Evolutionary conservation across 2,888 invertebrate genomes (phyloP), one percentile per base, ranked within the genome.

Genomic region (Entomobrya proxima): DNA sequence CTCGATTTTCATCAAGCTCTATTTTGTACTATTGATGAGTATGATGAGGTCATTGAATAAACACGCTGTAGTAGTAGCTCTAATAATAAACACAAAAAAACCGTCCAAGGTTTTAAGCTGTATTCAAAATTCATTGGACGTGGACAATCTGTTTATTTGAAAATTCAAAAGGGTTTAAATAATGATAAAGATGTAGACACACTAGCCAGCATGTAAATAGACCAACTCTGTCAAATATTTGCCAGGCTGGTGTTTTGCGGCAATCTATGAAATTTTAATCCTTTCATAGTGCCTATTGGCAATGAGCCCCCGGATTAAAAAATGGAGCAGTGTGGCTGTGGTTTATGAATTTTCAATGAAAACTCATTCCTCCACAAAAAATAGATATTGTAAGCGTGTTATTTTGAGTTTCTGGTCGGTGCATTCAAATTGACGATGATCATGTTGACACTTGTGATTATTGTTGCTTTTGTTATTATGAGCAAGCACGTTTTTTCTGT

Each of bases 221-320:
- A n/a, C n/a, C n/a, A n/a, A n/a, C n/a, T 50, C 18, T 52, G 80
- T 69, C 80, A 80, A 75, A 69, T 72, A 80, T 80, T 80, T 80
- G 44, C 72, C 18, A 18, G 50, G 21, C 24, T 21, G 27, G 11
- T 64, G 2, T 30, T 72, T 75, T 52, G 40, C 40, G 55, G 30
- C 61, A 82, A 32, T 67, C n/a, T n/a, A 83, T 83, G 83, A 83
- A 83, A 83, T 83, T 83, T 83, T 83, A 83, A 83, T 83, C 83
- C 69, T 55, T 11, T 50, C n/a, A 30, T 50, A 67, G 30, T 44
- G 24, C 24, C 44, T 13, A 47, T 47, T 13, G n/a, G 13, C 15
- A 47, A 15, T 55, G 55, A 40, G 35, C 24, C n/a, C 24, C 64
- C 15, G 35, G 52, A 80, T 67, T 74, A 40, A 74, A 72, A 18